Evolutionary conservation across 2,888 invertebrate genomes (phyloP).

Genomic region (Neoascia interrupta): DNA sequence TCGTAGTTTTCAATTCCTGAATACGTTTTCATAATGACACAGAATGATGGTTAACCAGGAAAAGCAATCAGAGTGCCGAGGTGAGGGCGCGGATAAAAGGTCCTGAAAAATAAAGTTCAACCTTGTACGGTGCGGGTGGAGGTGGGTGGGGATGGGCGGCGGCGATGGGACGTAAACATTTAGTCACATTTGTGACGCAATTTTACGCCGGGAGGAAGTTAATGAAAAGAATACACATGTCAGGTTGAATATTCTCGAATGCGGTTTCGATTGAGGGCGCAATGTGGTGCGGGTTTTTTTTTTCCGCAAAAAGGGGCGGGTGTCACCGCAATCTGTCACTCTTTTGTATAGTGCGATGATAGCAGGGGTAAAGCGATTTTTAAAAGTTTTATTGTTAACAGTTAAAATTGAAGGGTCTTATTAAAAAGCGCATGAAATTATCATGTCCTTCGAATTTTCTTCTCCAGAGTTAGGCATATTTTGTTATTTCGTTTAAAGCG

Average conservation of each 20-base stretch:
- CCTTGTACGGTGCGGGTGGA: conserved; percentile 14
- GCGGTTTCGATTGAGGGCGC: conserved; percentile 4
- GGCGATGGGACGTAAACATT: conserved; percentile 35
- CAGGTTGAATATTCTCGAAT: conserved; percentile 76
- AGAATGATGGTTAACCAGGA: conserved; percentile 64
- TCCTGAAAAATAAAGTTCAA: too few relatives aligned
- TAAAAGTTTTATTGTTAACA: too few relatives aligned
- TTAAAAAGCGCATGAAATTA: too few relatives aligned
- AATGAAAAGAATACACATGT: conserved; percentile 80
- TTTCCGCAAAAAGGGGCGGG: conserved; percentile 12
- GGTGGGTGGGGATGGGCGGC: neutral
- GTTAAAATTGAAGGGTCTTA: too few relatives aligned
- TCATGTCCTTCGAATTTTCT: too few relatives aligned
- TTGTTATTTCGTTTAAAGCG: too few relatives aligned
- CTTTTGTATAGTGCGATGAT: too few relatives aligned
- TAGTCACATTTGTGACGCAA: conserved; percentile 62
- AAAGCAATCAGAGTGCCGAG: conserved; percentile 56
- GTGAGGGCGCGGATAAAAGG: conserved; percentile 30
- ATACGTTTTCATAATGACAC: conserved; percentile 51
- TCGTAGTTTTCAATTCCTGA: conserved; percentile 61
- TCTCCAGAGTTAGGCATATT: too few relatives aligned
- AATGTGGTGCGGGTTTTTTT: neutral
- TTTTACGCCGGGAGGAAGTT: conserved; percentile 74
- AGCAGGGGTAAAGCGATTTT: too few relatives aligned
- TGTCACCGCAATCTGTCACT: conserved; percentile 50